Percentiles rank a stretch among this genome's conserved stretches.
These are phyloP conservation scores for Pristionchus fissidentatus DNA, from an alignment of 2,888 invertebrate species.

Conservation along the genomic window DNA sequence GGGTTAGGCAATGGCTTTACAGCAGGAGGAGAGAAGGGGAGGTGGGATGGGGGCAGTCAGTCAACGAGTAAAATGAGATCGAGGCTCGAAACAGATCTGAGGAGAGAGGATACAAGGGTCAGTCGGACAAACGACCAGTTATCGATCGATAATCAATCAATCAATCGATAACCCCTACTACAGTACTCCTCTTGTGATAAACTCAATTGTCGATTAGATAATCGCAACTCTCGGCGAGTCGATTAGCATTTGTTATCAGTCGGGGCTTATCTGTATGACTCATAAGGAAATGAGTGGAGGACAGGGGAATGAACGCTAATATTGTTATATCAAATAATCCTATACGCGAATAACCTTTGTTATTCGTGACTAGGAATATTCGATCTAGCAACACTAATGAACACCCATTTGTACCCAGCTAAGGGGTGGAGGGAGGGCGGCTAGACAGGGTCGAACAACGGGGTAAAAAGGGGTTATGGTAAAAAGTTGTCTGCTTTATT, in stretches of 20 bases:
- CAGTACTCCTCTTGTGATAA: constrained; percentile 16
- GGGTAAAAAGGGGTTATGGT: too few species aligned
- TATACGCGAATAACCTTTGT: too few species aligned
- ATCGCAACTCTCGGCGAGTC: too few species aligned
- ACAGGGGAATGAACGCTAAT: too few species aligned
- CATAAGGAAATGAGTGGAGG: background rate
- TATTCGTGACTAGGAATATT: too few species aligned
- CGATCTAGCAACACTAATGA: too few species aligned
- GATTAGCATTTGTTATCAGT: constrained; percentile 5
- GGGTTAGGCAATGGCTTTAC: constrained; percentile 19
- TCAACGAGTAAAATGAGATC: constrained; percentile 28
- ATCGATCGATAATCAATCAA: constrained; percentile 12
- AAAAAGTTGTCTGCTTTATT: constrained; percentile 17
- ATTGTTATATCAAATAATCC: too few species aligned
- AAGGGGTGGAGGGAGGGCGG: background rate
- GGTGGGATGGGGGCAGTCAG: constrained; percentile 6
- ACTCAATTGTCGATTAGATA: too few species aligned
- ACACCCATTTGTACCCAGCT: too few species aligned
- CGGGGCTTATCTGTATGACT: constrained; percentile 24
- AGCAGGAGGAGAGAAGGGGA: background rate
- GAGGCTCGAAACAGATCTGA: constrained; percentile 14
- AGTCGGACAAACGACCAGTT: constrained; percentile 13
- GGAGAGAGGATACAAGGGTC: background rate
- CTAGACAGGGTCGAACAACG: background rate
- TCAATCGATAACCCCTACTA: background rate